phyloP scores from a whole-genome alignment of 2,113 vertebrate genomes.

The Macrotus californicus region DNA sequence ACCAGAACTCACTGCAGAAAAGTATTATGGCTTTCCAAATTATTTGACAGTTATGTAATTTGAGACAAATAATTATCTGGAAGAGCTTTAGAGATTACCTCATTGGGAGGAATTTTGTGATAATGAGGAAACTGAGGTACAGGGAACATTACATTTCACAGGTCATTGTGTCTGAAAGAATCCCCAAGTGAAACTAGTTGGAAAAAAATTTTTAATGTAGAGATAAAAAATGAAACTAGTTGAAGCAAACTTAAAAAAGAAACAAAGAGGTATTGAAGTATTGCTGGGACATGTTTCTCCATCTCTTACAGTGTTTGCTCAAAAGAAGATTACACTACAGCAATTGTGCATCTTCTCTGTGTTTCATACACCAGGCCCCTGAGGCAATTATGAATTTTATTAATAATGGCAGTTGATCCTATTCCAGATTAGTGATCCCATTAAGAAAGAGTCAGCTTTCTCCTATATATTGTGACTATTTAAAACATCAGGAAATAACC shows the following conservation, averaged over 20 bases:
- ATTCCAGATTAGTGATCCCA: background rate
- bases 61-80: background rate
- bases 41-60: background rate
- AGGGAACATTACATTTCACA: background rate
- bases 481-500: background rate
- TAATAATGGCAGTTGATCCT: background rate
- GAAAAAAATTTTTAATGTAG: background rate
- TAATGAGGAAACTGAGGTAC: background rate
- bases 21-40: background rate
- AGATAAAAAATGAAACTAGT: background rate
- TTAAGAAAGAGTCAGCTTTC: background rate
- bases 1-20: background rate
- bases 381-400: background rate
- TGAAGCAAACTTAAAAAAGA: background rate
- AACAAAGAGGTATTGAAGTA: background rate
- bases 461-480: background rate
- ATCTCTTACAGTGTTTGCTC: background rate
- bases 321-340: background rate
- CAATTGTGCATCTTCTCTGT: background rate
- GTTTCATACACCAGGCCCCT: background rate
- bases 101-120: background rate
- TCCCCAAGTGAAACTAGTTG: background rate
- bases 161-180: background rate
- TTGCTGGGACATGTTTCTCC: background rate
- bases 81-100: background rate